Conservation (phyloP, 2,888 invertebrate genomes). For the Alviniconcha strummeri region DNA sequence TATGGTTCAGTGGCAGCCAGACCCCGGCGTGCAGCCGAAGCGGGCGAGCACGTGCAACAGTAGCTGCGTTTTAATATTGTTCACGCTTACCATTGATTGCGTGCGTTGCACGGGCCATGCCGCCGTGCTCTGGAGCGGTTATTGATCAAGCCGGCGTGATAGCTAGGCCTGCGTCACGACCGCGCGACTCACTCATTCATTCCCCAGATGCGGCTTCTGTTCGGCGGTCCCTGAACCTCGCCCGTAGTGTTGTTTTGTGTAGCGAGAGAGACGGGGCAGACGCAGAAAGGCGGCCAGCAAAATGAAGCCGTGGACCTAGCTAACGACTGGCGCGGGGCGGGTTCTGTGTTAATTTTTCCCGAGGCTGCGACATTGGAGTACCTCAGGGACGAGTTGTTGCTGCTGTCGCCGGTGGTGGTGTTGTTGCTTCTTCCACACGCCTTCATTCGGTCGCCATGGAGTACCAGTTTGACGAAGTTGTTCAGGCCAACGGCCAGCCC, state of each 20-base stretch:
- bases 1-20: too few species aligned
- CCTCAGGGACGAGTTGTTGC: too few species aligned
- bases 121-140: background rate
- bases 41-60: background rate
- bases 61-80: too few species aligned
- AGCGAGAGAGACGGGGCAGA: background rate
- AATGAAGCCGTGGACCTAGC: too few species aligned
- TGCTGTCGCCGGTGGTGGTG: too few species aligned
- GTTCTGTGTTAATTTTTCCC: too few species aligned
- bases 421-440: background rate
- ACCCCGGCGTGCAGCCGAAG: too few species aligned
- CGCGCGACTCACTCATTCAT: background rate
- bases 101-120: background rate
- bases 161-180: background rate
- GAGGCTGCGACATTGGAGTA: too few species aligned
- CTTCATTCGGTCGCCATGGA: background rate
- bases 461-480: slow-evolving; percentile 13
- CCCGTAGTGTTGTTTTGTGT: background rate
- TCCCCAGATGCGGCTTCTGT: background rate
- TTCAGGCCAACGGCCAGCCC: background rate
- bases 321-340: too few species aligned
- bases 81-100: slow-evolving; percentile 14
- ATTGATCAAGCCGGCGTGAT: slow-evolving; percentile 5
- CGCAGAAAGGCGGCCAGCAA: too few species aligned
- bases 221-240: too few species aligned